A percentile compares a stretch with the other conserved stretches of the same genome.
Evolutionary conservation across 2,888 invertebrate species (phyloP).

Genomic region (Caenorhabditis sp.): DNA sequence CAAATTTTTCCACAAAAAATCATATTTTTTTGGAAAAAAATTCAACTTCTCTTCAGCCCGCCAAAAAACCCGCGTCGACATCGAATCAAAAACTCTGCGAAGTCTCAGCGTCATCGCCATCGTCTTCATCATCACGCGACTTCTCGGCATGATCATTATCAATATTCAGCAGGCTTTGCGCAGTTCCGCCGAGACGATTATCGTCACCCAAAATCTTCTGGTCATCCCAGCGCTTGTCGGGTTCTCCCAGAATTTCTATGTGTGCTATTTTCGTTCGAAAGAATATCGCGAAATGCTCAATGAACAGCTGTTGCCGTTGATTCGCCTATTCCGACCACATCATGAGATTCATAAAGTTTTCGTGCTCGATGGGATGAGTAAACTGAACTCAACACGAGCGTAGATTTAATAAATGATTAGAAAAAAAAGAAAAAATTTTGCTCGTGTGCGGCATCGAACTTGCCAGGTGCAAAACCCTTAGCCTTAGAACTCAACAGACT

Average conservation of each 20-base stretch:
- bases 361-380: no score
- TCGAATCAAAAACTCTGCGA: slow-evolving; percentile 2
- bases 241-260: slow-evolving; percentile 11
- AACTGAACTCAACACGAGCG: no score
- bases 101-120: slow-evolving; percentile 7
- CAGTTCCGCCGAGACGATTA: background rate
- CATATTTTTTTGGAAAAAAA: no score
- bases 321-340: background rate
- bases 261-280: slow-evolving; percentile 10
- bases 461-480: no score
- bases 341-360: no score
- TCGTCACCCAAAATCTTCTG: slow-evolving; percentile 1
- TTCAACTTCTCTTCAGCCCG: no score
- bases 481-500: no score
- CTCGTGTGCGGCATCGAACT: no score
- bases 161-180: background rate
- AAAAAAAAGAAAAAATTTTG: no score
- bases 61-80: background rate
- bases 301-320: background rate
- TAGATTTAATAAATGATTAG: no score
- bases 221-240: slow-evolving; percentile 4
- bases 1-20: no score
- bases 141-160: slow-evolving; percentile 3
- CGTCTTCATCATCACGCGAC: slow-evolving; percentile 2
- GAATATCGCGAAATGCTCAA: slow-evolving; percentile 11